Base-by-base conservation (phyloP, 2,888 invertebrate species). In the Heliconius hortense region DNA sequence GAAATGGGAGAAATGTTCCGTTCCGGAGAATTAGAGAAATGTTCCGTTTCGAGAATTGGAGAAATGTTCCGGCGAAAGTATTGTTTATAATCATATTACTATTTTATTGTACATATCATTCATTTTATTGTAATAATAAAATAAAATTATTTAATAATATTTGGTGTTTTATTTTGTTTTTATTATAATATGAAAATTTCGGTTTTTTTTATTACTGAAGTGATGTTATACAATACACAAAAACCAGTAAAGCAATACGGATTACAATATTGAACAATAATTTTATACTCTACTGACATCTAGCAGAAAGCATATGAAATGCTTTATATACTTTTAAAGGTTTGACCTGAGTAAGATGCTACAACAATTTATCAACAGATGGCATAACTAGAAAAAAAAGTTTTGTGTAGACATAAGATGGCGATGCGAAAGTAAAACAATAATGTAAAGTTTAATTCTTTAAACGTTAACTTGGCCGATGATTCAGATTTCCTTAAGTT, bases 21-120 rank as follows among this genome's bases (percentile, higher is more conserved):
- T n/a, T n/a, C n/a, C n/a, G n/a, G n/a, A n/a, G n/a, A n/a, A n/a
- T n/a, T n/a, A n/a, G n/a, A n/a, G n/a, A n/a, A n/a, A n/a, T n/a
- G n/a, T n/a, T n/a, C n/a, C n/a, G n/a, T n/a, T n/a, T n/a, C n/a
- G n/a, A n/a, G n/a, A n/a, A 48, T 53, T 72, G 75, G 76, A 77
- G 71, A 74, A 76, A n/a, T n/a, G 53, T 56, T 35, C 39, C 35
- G 39, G 56, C n/a, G 31, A 69, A 56, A 31, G 56, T 1, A 72
- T 77, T 75, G 59, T 66, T 74, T 26, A 70, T 70, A 69, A 59
- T 43, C 62, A 72, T 78, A 75, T 76, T 75, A 75, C 74, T 75
- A 75, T 75, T 76, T 77, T 80, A 78, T 77, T 82, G 79, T 81
- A 81, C 77, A 82, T 80, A 80, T 79, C 79, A 77, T 70, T 76